Percentiles rank a stretch among this genome's conserved stretches.
phyloP scores from a whole-genome alignment of 2,113 vertebrate species.

The Stigmatopora nigra region DNA sequence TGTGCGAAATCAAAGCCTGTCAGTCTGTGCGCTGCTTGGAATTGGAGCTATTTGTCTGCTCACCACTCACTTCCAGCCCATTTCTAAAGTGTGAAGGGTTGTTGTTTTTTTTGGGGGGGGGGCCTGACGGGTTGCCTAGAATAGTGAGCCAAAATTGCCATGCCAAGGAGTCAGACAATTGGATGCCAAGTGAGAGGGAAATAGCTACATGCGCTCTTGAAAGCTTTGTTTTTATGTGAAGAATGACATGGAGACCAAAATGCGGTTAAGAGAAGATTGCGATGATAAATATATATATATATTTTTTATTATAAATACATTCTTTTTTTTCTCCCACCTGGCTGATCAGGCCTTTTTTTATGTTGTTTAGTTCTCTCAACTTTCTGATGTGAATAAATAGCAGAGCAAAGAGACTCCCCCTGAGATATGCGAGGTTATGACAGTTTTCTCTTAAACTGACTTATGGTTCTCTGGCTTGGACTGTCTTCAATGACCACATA shows the following conservation, averaged over 20 bases:
- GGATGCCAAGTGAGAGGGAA: not conserved
- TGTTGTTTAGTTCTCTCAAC: constrained; percentile 12
- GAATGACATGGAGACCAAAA: constrained; percentile 24
- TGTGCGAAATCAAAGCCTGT: constrained; percentile 20
- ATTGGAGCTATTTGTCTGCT: constrained; percentile 52
- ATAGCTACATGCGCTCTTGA: constrained; percentile 6
- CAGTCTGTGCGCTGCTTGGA: constrained; percentile 38
- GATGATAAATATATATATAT: not conserved
- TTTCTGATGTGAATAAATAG: constrained; percentile 16
- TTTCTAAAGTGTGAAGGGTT: constrained; percentile 42
- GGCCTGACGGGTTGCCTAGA: constrained; percentile 34
- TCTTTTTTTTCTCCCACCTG: constrained; percentile 19
- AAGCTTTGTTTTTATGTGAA: constrained; percentile 36
- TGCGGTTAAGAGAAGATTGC: constrained; percentile 18
- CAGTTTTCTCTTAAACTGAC: constrained; percentile 1
- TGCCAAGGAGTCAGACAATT: constrained; percentile 28
- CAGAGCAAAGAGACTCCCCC: constrained; percentile 6
- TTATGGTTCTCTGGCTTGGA: not conserved
- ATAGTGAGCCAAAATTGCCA: constrained; percentile 44
- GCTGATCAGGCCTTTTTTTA: constrained; percentile 20
- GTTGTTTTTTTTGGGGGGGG: constrained; percentile 6
- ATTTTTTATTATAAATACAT: constrained; percentile 14
- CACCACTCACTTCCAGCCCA: constrained; percentile 37
- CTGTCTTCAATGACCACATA: constrained; percentile 18
- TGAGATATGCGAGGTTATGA: constrained; percentile 26